Conservation (phyloP, 2,797 vertebrate species). For the Lepilemur septentrionalis region DNA sequence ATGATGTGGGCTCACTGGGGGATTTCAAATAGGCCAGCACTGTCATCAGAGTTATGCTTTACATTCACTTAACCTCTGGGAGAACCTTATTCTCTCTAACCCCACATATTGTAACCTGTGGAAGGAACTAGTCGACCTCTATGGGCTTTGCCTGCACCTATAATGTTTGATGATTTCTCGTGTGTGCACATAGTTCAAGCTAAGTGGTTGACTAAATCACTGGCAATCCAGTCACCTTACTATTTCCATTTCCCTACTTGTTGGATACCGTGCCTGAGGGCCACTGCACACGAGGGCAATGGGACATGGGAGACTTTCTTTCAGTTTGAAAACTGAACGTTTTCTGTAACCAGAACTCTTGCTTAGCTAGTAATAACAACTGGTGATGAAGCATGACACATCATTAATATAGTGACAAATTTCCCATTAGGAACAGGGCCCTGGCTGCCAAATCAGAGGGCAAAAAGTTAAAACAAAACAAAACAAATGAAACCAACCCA, state of each 20-base stretch:
- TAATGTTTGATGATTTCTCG: slow-evolving; percentile 43
- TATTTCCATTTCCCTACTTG: slow-evolving; percentile 14
- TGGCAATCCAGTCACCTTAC: slow-evolving; percentile 19
- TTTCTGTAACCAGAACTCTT: slow-evolving; percentile 10
- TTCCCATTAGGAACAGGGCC: slow-evolving; percentile 66
- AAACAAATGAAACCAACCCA: slow-evolving; percentile 58
- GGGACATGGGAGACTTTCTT: not conserved
- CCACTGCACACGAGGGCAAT: not conserved
- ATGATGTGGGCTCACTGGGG: not conserved
- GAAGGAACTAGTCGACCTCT: not conserved
- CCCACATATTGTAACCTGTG: not conserved
- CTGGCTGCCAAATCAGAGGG: slow-evolving; percentile 61
- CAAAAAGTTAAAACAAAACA: slow-evolving; percentile 67
- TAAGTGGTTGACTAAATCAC: not conserved
- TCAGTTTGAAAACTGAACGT: slow-evolving; percentile 40
- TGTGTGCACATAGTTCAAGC: slow-evolving; percentile 47
- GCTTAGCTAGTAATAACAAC: slow-evolving; percentile 26
- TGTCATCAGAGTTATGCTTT: not conserved
- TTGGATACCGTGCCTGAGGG: not conserved
- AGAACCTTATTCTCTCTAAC: slow-evolving; percentile 47
- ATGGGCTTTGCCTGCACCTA: not conserved
- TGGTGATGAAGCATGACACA: not conserved
- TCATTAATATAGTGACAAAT: slow-evolving; percentile 39
- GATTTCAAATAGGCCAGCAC: not conserved
- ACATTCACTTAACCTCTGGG: not conserved